phyloP scores from a whole-genome alignment of 2,113 vertebrate species.

The Phycodurus eques region DNA sequence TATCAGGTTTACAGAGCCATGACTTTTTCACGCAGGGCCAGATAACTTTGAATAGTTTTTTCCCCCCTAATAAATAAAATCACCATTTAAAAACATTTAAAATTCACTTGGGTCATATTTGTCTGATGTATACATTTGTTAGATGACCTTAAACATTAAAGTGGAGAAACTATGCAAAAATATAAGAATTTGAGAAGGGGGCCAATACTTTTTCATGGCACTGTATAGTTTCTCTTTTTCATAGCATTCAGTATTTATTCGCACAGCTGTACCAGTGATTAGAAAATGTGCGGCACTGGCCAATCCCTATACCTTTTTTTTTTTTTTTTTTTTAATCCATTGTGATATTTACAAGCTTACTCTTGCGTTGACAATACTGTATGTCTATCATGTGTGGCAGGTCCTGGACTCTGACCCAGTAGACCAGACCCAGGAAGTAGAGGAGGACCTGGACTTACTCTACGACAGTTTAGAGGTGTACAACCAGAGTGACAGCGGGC shows the following conservation, averaged over 20 bases:
- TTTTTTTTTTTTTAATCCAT: constrained; percentile 18
- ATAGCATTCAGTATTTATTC: constrained; percentile 19
- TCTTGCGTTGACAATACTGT: constrained; percentile 17
- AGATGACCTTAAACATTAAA: too few relatives aligned
- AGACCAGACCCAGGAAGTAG: constrained; percentile 77
- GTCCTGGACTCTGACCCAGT: constrained; percentile 80
- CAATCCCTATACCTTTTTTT: constrained; percentile 10
- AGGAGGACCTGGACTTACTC: constrained; percentile 77
- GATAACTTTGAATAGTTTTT: too few relatives aligned
- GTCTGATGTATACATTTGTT: too few relatives aligned
- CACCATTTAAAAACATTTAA: too few relatives aligned
- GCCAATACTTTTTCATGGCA: too few relatives aligned
- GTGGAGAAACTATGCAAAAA: too few relatives aligned
- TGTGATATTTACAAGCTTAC: constrained; percentile 12
- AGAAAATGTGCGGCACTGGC: constrained; percentile 23
- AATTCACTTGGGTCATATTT: too few relatives aligned
- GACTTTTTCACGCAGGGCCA: too few relatives aligned
- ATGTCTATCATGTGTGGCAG: constrained; percentile 38
- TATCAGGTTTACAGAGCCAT: too few relatives aligned
- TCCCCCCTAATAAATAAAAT: too few relatives aligned
- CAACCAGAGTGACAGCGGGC: constrained; percentile 79
- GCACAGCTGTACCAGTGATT: constrained; percentile 34
- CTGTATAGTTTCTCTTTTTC: constrained; percentile 8
- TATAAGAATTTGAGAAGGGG: too few relatives aligned
- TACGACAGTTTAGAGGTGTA: constrained; percentile 78